A percentile compares a stretch with the other conserved stretches of the same genome.
These are phyloP conservation scores for Podotricha telesiphe DNA, from an alignment of 2,888 invertebrate genomes.

Conservation along the genomic window DNA sequence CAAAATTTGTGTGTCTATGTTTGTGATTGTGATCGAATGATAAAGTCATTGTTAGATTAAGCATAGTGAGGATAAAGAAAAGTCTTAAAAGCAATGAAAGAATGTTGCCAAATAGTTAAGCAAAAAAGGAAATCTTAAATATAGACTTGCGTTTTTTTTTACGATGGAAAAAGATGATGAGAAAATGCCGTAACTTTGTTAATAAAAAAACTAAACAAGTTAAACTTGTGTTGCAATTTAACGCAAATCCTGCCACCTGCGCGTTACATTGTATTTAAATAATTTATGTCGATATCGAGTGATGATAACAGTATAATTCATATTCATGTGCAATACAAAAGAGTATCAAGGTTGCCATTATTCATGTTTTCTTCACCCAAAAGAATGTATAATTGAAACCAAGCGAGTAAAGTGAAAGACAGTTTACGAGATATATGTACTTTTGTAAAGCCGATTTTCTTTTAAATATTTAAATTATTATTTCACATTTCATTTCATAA, in stretches of 20 bases:
- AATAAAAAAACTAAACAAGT: neutral
- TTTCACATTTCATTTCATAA: no score
- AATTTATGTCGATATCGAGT: conserved; percentile 23
- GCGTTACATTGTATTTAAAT: conserved; percentile 13
- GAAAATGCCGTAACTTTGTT: neutral
- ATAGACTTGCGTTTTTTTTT: neutral
- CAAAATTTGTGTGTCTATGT: no score
- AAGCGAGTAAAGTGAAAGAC: conserved; percentile 15
- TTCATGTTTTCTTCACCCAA: conserved; percentile 32
- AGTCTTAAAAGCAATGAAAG: no score
- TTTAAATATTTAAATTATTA: neutral
- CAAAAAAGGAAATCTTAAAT: no score
- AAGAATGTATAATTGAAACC: conserved; percentile 23
- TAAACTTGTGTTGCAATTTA: neutral
- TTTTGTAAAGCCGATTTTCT: neutral
- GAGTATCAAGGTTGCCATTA: conserved; percentile 34
- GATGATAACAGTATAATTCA: conserved; percentile 24
- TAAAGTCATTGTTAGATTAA: no score
- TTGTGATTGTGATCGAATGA: no score
- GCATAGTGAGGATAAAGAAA: no score
- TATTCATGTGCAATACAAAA: conserved; percentile 29
- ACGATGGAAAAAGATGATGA: neutral
- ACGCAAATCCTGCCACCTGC: neutral
- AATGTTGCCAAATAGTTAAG: no score
- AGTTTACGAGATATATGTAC: neutral